Conservation (phyloP, 2,113 vertebrate genomes). For the Bothrops jararaca region DNA sequence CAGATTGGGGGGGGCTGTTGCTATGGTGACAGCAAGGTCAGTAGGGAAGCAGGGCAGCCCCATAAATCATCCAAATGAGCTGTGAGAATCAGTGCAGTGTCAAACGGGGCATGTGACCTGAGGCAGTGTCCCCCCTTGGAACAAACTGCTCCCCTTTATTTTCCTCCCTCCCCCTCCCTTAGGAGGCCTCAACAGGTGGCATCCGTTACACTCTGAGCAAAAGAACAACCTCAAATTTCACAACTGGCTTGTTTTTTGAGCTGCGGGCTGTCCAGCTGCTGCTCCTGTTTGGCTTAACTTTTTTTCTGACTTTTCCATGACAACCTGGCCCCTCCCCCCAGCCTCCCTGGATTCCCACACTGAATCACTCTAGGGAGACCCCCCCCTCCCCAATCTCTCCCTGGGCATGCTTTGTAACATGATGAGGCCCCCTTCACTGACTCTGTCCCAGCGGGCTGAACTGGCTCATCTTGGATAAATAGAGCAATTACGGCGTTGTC, state of each 20-base stretch:
- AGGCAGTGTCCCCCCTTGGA: not conserved
- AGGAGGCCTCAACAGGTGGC: not conserved
- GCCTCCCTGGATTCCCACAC: not conserved
- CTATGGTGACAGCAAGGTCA: constrained; percentile 52
- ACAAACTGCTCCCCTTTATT: not conserved
- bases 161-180: fast-evolving
- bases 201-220: not conserved
- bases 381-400: not conserved
- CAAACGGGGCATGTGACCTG: not conserved
- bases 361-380: too few species aligned
- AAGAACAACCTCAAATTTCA: not conserved
- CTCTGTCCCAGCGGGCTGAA: not conserved
- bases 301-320: not conserved
- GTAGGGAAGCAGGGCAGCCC: constrained; percentile 37
- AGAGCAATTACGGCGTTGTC: not conserved
- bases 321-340: not conserved
- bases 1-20: constrained; percentile 4
- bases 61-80: constrained; percentile 50
- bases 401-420: not conserved
- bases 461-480: not conserved
- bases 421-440: not conserved
- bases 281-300: not conserved
- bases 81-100: constrained; percentile 4
- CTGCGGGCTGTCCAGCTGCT: not conserved
- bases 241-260: not conserved